Conservation (phyloP, 2,888 invertebrate species). For the Troglohyphantes excavatus region DNA sequence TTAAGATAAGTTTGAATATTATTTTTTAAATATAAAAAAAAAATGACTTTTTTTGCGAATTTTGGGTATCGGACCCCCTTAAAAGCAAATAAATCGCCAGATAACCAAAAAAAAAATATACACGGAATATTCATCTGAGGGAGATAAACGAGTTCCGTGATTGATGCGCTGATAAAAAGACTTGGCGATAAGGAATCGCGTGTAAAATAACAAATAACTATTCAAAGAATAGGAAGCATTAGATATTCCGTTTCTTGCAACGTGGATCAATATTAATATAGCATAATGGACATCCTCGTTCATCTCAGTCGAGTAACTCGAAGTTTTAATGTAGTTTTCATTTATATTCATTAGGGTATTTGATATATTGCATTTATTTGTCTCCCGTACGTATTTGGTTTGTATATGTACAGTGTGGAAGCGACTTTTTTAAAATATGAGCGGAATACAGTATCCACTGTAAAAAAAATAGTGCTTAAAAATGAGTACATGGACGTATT, state of each 20-base stretch:
- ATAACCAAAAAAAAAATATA: neutral
- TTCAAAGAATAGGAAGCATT: neutral
- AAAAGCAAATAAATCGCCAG: neutral
- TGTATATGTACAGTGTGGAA: too few species aligned
- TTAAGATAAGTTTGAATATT: too few species aligned
- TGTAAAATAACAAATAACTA: neutral
- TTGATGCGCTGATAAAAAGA: conserved; percentile 1
- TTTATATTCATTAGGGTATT: neutral
- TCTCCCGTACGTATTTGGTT: neutral
- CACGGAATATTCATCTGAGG: neutral
- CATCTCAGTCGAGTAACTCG: neutral
- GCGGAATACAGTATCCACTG: too few species aligned
- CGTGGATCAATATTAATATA: neutral
- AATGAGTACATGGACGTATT: too few species aligned
- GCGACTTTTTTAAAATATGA: too few species aligned
- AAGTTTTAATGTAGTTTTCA: neutral
- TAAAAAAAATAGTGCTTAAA: too few species aligned
- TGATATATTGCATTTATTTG: neutral
- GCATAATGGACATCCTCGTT: neutral
- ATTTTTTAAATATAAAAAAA: too few species aligned
- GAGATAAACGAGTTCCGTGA: neutral
- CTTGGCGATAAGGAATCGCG: neutral
- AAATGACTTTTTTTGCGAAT: too few species aligned
- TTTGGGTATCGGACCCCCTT: too few species aligned
- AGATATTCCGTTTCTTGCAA: neutral